Conservation (phyloP, 2,113 vertebrate genomes). For the Patagioenas fasciata region DNA sequence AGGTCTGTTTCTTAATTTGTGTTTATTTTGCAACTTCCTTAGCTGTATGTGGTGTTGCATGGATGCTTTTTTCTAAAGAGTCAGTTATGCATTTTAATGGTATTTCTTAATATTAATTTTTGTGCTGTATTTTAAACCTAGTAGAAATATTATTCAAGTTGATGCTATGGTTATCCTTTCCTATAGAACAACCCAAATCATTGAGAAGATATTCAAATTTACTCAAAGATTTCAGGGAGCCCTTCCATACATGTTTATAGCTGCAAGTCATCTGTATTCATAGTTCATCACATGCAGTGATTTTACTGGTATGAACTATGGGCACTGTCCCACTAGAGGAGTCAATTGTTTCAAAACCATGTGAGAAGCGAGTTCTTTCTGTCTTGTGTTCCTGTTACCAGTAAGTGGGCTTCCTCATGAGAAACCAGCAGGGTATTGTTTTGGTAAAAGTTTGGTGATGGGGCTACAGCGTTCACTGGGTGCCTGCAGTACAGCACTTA, state of each 20-base stretch:
- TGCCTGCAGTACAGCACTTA: not conserved
- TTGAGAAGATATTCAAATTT: not conserved
- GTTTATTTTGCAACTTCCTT: not conserved
- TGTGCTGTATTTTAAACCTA: not conserved
- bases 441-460: not conserved
- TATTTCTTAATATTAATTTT: not conserved
- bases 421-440: not conserved
- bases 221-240: not conserved
- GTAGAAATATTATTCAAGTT: not conserved
- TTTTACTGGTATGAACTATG: not conserved
- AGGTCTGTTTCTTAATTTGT: not conserved
- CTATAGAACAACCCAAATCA: not conserved
- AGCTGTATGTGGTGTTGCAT: not conserved
- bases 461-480: not conserved
- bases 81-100: not conserved
- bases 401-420: not conserved
- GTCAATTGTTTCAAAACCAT: not conserved
- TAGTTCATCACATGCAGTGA: not conserved
- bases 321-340: not conserved
- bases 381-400: not conserved
- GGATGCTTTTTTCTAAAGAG: not conserved
- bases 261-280: not conserved
- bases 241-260: not conserved
- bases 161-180: not conserved
- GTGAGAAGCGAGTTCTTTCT: fast-evolving